Conservation (phyloP, 2,113 vertebrate species). For the Pardalotus punctatus region DNA sequence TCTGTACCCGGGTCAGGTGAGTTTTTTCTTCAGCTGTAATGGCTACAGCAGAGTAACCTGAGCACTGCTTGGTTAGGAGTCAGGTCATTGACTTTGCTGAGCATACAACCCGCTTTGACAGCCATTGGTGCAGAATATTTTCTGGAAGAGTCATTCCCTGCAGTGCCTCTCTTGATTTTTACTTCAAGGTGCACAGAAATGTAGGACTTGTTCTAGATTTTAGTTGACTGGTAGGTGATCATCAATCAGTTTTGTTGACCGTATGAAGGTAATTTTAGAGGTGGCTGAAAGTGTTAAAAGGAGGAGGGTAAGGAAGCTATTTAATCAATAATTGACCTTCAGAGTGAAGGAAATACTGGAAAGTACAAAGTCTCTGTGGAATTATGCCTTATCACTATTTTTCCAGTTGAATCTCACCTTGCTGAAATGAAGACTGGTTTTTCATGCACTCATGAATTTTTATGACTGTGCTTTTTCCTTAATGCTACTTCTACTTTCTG, state of each 20-base stretch:
- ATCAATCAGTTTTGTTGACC: not conserved
- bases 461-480: not conserved
- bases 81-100: not conserved
- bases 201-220: not conserved
- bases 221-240: not conserved
- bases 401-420: not conserved
- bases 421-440: not conserved
- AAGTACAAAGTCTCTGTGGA: not conserved
- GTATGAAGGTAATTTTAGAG: not conserved
- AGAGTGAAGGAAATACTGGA: not conserved
- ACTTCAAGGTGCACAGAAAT: not conserved
- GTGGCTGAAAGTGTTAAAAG: not conserved
- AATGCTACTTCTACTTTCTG: not conserved
- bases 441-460: not conserved
- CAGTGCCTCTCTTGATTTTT: not conserved
- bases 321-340: not conserved
- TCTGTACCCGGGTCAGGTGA: accelerated
- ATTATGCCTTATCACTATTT: not conserved
- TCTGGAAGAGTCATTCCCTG: not conserved
- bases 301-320: not conserved
- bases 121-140: not conserved
- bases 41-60: not conserved
- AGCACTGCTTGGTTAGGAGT: not conserved
- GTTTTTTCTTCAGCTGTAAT: not conserved
- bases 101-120: accelerated